Percentiles rank a stretch among this genome's conserved stretches.
Conservation (phyloP, 2,113 vertebrate genomes). For the Caloenas nicobarica region DNA sequence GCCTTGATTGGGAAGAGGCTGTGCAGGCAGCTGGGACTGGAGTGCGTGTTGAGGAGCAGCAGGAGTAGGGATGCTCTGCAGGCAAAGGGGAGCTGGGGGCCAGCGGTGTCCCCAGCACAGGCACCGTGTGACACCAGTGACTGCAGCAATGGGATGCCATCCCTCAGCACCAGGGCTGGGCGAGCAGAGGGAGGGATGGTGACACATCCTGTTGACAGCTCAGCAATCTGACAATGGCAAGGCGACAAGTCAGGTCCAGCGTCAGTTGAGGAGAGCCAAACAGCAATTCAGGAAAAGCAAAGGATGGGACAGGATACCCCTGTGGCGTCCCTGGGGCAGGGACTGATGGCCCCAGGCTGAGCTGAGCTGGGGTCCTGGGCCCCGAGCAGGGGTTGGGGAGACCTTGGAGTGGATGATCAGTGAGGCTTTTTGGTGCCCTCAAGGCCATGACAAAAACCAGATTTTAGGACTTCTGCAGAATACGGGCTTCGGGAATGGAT, state of each 20-base stretch:
- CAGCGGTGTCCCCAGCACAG: accelerated
- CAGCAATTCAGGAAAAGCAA: not conserved
- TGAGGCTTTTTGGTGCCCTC: not conserved
- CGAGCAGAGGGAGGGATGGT: not conserved
- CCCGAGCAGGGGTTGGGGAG: not conserved
- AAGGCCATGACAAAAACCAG: not conserved
- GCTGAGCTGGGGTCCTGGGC: not conserved
- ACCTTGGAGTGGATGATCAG: not conserved
- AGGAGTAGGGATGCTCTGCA: not conserved
- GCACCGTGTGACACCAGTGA: not conserved
- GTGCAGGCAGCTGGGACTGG: not conserved
- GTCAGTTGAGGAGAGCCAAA: not conserved
- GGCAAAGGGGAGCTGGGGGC: not conserved
- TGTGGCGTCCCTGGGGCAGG: not conserved
- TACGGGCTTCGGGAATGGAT: not conserved
- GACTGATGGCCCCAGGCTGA: not conserved
- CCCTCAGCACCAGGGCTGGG: not conserved
- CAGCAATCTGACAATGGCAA: not conserved
- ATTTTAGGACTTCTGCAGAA: not conserved
- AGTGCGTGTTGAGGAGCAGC: too few relatives aligned
- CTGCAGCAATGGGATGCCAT: accelerated
- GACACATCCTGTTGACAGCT: not conserved
- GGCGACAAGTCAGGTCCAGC: accelerated
- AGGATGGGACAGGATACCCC: not conserved
- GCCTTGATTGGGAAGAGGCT: not conserved